A percentile compares a stretch with the other conserved stretches of the same genome.
Evolutionary conservation across 2,113 vertebrate species (phyloP).

Genomic region (Ammodytes marinus): DNA sequence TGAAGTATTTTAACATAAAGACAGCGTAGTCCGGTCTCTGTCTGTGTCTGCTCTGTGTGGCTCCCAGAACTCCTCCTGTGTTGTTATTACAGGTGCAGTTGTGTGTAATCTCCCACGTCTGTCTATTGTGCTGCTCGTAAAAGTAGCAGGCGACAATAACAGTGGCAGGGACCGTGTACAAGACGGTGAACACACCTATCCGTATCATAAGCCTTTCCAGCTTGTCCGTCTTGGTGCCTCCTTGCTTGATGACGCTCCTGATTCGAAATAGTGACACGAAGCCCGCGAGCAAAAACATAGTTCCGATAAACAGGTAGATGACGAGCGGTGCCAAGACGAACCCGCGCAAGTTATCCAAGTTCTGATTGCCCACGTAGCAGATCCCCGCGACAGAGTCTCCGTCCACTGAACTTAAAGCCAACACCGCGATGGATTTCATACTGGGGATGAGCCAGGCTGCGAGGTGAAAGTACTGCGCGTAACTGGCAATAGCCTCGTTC

Average conservation of each 20-base stretch:
- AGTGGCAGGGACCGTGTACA: conserved; percentile 94
- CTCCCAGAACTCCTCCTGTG: too few relatives aligned
- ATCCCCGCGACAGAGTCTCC: conserved; percentile 95
- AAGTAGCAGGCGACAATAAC: conserved; percentile 95
- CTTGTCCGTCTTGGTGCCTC: conserved; percentile 94
- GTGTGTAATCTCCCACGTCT: conserved; percentile 92
- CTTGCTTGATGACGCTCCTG: conserved; percentile 94
- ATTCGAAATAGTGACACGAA: conserved; percentile 96
- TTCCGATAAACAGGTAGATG: conserved; percentile 94
- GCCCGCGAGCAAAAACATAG: conserved; percentile 94
- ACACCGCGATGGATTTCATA: conserved; percentile 91
- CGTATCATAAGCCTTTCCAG: conserved; percentile 96
- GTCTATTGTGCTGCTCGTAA: conserved; percentile 95
- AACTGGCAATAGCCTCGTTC: conserved; percentile 92
- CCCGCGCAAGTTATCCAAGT: conserved; percentile 92
- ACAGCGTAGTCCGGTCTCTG: conserved; percentile 90
- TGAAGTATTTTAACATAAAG: conserved; percentile 98
- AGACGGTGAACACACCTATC: conserved; percentile 92
- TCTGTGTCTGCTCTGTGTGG: neutral
- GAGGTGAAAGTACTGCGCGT: conserved; percentile 95
- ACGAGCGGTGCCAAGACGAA: conserved; percentile 94
- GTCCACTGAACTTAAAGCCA: conserved; percentile 94
- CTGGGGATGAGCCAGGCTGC: conserved; percentile 96
- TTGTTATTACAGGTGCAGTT: conserved; percentile 88
- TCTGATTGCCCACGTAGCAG: conserved; percentile 96